phyloP scores from a whole-genome alignment of 2,888 invertebrate species.

The Diogma glabrata region DNA sequence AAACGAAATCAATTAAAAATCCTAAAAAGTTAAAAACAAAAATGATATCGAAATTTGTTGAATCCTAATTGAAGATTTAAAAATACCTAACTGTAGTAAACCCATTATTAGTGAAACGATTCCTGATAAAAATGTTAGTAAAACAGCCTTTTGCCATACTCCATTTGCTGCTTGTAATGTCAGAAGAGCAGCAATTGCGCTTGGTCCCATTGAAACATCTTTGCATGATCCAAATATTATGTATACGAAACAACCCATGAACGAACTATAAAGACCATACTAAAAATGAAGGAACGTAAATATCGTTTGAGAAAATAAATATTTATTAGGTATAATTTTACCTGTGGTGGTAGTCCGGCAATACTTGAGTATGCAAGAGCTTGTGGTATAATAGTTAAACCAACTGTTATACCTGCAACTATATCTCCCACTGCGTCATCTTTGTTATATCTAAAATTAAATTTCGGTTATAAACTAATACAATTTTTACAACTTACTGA shows the following conservation, averaged over 20 bases:
- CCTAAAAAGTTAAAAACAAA: no score
- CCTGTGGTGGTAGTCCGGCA: slow-evolving; percentile 61
- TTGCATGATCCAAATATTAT: slow-evolving; percentile 82
- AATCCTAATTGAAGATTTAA: no score
- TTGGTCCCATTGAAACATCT: slow-evolving; percentile 87
- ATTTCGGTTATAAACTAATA: background rate
- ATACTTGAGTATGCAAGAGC: slow-evolving; percentile 75
- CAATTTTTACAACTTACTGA: slow-evolving; percentile 9
- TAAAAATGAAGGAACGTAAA: no score
- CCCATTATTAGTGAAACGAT: slow-evolving; percentile 71
- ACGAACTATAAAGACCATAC: slow-evolving; percentile 88
- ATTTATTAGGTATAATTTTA: no score
- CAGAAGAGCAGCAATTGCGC: slow-evolving; percentile 80
- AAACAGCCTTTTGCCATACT: slow-evolving; percentile 50
- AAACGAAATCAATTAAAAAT: slow-evolving; percentile 81
- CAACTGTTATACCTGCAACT: slow-evolving; percentile 85
- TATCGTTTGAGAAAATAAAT: no score
- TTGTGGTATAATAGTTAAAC: slow-evolving; percentile 56
- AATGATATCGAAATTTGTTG: no score
- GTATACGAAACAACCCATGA: slow-evolving; percentile 82
- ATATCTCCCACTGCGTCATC: slow-evolving; percentile 71
- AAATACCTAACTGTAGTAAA: slow-evolving; percentile 53
- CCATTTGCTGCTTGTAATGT: slow-evolving; percentile 68
- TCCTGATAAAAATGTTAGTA: slow-evolving; percentile 65
- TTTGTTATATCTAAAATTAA: slow-evolving; percentile 44